A percentile compares a stretch with the other conserved stretches of the same genome.
Conservation (phyloP, 64 coral and sea anemone genomes). For the Montipora efflorescens region DNA sequence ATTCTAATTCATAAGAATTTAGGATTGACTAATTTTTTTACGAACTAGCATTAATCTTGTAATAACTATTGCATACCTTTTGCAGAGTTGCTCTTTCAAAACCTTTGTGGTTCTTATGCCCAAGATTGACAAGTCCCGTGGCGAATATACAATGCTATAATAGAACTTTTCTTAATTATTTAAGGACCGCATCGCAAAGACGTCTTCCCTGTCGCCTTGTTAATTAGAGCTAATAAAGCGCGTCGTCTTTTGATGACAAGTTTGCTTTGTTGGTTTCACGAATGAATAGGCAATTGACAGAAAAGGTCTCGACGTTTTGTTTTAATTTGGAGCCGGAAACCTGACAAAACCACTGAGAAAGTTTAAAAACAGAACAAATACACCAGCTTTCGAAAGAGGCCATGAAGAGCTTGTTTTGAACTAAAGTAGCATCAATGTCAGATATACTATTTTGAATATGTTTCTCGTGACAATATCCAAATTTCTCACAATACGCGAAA, state of each 20-base stretch:
- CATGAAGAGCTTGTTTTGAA: not conserved
- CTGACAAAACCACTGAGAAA: not conserved
- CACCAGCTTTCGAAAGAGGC: not conserved
- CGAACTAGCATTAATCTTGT: not conserved
- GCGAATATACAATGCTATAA: conserved; percentile 6
- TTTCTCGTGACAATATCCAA: not conserved
- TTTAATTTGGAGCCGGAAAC: not conserved
- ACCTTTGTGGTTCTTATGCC: not conserved
- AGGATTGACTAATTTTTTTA: not conserved
- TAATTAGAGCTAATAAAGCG: conserved; percentile 47
- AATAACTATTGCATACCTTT: not conserved
- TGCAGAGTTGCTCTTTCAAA: not conserved
- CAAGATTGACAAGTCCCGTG: not conserved
- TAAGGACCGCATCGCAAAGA: not conserved
- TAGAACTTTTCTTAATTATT: conserved; percentile 3
- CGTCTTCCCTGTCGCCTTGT: not conserved
- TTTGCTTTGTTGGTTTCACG: conserved; percentile 41
- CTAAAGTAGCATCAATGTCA: conserved; percentile 3
- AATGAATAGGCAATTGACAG: conserved; percentile 12
- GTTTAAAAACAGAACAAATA: not conserved
- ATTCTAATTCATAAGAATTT: not conserved
- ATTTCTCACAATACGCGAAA: not conserved
- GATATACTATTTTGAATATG: not conserved
- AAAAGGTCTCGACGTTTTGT: conserved; percentile 23
- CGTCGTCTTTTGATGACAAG: conserved; percentile 23